Percentiles rank a stretch among this genome's conserved stretches.
These are phyloP conservation scores for Formica selysi DNA, from an alignment of 1,140 invertebrate species.

Conservation along the genomic window DNA sequence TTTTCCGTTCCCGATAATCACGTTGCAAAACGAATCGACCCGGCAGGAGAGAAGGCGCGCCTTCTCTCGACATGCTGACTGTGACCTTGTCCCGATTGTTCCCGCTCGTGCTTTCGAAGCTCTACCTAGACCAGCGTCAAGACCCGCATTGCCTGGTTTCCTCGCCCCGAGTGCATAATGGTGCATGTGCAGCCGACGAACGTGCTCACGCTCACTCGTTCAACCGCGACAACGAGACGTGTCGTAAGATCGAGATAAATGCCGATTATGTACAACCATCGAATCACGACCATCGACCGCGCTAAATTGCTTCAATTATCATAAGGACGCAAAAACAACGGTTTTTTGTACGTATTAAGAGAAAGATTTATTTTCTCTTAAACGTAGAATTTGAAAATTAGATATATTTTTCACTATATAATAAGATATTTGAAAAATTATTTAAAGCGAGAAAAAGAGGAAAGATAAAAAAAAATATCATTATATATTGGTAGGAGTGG, in stretches of 20 bases:
- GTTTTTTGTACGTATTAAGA: neutral
- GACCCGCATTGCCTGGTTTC: neutral
- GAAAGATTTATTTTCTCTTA: neutral
- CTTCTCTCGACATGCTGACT: conserved; percentile 69
- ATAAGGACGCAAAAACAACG: neutral
- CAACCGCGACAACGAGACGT: conserved; percentile 29
- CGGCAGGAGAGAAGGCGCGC: conserved; percentile 58
- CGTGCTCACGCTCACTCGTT: conserved; percentile 29
- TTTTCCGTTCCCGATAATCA: conserved; percentile 17
- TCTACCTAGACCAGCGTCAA: conserved; percentile 56
- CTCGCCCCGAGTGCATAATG: conserved; percentile 40
- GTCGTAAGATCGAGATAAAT: conserved; percentile 47
- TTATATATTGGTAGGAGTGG: neutral
- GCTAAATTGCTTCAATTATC: neutral
- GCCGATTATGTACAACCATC: neutral
- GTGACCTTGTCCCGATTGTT: conserved; percentile 75
- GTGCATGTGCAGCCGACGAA: conserved; percentile 36
- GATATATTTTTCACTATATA: neutral
- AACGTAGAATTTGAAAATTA: neutral
- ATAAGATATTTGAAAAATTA: neutral
- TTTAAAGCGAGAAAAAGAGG: neutral
- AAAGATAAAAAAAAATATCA: neutral
- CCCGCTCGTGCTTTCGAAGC: conserved; percentile 68
- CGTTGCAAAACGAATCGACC: conserved; percentile 50
- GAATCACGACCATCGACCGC: conserved; percentile 1